Evolutionary conservation across 2,888 invertebrate species (phyloP), one percentile per base, ranked within the genome.

Genomic region (Odiellus spinosus): DNA sequence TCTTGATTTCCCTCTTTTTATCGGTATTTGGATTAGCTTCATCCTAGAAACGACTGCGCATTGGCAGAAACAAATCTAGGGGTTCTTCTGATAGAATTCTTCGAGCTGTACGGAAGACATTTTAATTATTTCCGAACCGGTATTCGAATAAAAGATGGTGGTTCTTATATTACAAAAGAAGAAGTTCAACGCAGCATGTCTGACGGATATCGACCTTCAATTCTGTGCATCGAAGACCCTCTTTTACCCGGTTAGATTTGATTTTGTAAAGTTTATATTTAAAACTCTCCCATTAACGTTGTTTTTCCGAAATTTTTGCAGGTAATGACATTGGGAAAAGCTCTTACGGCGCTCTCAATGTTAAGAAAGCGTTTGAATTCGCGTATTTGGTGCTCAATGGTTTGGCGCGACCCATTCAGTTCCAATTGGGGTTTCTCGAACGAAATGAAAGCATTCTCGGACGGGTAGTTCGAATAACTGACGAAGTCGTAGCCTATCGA

Each of bases 321-420:
- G 90, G 83, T 55, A 98, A 98, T 68, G 96, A 96, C 67, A 95
- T 98, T 65, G 96, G 96, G 8, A 78, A 93, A 58, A 91, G 91
- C 65, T 93, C 93, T 61, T 95, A 93, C 68, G 90, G 90, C 49
- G 86, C 86, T 54, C 71, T 93, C 59, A 81, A 83, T 64, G 83
- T 84, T 15, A 83, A 84, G 65, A 81, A 85, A 70, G 90, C 95
- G 51, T 98, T 96, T 71, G 91, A 91, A 69, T 88, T 87, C 73
- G 96, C 96, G 51, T 95, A 85, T 70, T 41, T 50, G 40, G 51
- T 53, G 15, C 53, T 60, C 32, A 53, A 26, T 8, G 26, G 26
- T 26, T 26, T 26, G 26, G 26, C 26, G 5, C 26, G 26, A 26
- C 26, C 26, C 5, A 26, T 38, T n/a, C 38, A 38, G 18, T 38